These are phyloP conservation scores for Indri indri DNA, from an alignment of 2,113 vertebrate species.

Conservation along the genomic window DNA sequence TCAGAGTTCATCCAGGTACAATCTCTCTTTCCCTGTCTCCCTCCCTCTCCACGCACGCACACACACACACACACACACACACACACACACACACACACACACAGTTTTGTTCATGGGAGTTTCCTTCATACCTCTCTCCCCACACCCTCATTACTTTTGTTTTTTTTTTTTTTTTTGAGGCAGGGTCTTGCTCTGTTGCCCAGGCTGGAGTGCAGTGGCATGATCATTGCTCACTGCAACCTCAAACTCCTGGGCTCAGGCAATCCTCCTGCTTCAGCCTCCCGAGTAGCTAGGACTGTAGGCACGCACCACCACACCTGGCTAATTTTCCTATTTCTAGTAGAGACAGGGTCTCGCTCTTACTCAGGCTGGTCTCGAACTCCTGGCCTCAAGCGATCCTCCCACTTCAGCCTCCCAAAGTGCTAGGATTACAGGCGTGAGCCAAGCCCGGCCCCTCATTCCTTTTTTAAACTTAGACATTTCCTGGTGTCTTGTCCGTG, in stretches of 20 bases:
- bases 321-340: neutral
- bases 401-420: neutral
- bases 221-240: neutral
- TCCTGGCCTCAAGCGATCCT: neutral
- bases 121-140: neutral
- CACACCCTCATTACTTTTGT: neutral
- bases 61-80: no score
- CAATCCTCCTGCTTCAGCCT: neutral
- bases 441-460: neutral
- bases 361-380: neutral
- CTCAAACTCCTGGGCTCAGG: neutral
- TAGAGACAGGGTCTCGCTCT: neutral
- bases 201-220: neutral
- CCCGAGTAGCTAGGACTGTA: neutral
- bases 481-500: neutral
- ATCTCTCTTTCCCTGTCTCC: no score
- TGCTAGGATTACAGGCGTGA: neutral
- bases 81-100: neutral
- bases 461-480: neutral
- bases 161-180: neutral
- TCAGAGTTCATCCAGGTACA: no score
- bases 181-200: neutral
- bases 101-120: neutral
- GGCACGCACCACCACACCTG: neutral
- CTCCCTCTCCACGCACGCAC: neutral